These are phyloP conservation scores for Dinomys branickii DNA, from an alignment of 2,113 vertebrate genomes.

Conservation along the genomic window DNA sequence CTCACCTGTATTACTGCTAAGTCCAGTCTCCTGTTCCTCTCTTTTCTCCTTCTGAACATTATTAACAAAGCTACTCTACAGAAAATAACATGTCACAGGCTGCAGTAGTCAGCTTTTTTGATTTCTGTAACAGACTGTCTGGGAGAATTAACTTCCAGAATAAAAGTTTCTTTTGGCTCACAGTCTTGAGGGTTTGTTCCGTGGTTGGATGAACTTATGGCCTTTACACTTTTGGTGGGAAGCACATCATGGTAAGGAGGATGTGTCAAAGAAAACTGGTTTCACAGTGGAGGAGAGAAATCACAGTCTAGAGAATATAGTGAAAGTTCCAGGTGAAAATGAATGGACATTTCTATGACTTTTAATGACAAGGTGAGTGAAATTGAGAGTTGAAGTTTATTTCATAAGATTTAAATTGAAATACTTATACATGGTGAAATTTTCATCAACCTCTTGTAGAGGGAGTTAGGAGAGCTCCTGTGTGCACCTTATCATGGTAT, in stretches of 20 bases:
- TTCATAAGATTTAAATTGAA: background rate
- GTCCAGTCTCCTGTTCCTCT: background rate
- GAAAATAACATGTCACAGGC: background rate
- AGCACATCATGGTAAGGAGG: background rate
- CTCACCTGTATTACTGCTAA: background rate
- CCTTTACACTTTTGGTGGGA: background rate
- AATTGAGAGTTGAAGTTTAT: background rate
- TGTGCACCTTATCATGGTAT: too few species aligned
- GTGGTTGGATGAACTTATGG: background rate
- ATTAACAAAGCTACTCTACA: background rate
- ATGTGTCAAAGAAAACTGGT: background rate
- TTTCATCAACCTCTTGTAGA: background rate
- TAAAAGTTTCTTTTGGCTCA: background rate
- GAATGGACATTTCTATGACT: background rate
- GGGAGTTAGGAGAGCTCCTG: background rate
- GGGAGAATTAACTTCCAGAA: background rate
- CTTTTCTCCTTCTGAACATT: background rate
- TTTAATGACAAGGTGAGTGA: background rate
- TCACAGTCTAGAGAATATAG: too few species aligned
- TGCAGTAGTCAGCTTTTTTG: background rate
- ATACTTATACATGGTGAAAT: background rate
- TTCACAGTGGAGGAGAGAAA: background rate
- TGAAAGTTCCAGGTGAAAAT: background rate
- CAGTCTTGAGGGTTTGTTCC: background rate
- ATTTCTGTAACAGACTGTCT: background rate